Base-by-base conservation (phyloP, 92 coral and sea anemone genomes). In the Montipora capitata region DNA sequence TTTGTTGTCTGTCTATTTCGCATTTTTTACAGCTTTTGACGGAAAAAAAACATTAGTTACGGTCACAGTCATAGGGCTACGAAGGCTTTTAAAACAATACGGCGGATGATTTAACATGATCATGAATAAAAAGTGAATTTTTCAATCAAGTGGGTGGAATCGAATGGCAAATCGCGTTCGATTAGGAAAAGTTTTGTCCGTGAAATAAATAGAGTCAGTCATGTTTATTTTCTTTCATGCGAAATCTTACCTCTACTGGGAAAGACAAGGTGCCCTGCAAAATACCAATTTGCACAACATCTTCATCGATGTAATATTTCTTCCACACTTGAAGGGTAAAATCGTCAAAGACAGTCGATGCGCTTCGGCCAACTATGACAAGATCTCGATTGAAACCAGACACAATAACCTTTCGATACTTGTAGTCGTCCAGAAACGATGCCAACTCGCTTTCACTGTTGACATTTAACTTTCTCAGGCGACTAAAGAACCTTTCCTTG, bases 281-380 rank as follows among this genome's bases (percentile, higher is more conserved):
- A 72, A 95, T 87, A 74, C 95, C 98, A 48, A 95, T 95, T 70
- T 95, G 98, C 2, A 80, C 94, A 45, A 95, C 98, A 7, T 95
- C 98, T 79, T 95, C 98, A 9, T 85, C 92, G 51, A 95, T 89
- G 78, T 95, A 95, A 70, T 95, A 93, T 74, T 95, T 95, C 77
- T 92, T 95, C 98, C 98, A 95, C 7, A 95, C 92, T 54, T 95
- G 96, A 57, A 95, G 65, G 3, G 92, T 87, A 80, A 93, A 95
- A 42, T 95, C 98, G 20, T 95, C 98, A 65, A 95, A 95, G 65
- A 95, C 94, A 15, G 98, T 94, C 5, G 98, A 91, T 45, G 87
- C 94, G n/a, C 65, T 54, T 16, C 96, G 89, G 56, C 98, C 96
- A 41, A 93, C 93, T 71, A 95, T 81, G 15, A 95, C 94, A 68